Conservation (phyloP, 2,888 invertebrate species). For the Mycalesis mineus region DNA sequence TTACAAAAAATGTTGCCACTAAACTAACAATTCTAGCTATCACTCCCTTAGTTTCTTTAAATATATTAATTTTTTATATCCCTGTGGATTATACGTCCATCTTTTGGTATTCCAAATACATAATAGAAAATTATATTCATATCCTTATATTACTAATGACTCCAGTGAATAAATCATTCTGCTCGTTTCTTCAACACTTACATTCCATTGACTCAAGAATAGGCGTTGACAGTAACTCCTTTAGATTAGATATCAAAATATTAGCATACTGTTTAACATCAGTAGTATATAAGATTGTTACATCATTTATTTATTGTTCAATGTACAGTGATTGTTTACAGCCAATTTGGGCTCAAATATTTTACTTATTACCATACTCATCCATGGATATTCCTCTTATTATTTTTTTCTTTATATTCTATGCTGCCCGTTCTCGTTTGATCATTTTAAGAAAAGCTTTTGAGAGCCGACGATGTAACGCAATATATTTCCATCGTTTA, state of each 20-base stretch:
- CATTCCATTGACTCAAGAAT: background rate
- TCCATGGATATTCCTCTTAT: background rate
- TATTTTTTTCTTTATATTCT: conserved; percentile 2
- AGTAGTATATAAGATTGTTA: background rate
- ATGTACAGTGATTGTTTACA: background rate
- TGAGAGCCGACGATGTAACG: background rate
- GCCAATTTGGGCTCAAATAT: background rate
- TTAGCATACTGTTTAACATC: background rate
- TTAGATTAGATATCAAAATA: background rate
- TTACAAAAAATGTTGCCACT: background rate
- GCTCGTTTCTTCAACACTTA: background rate
- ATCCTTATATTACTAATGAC: background rate
- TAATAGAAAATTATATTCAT: background rate
- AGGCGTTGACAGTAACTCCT: background rate
- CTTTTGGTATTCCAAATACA: background rate
- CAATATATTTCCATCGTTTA: background rate
- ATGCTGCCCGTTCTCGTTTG: background rate
- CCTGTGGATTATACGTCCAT: background rate
- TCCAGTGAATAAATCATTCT: background rate
- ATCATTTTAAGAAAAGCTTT: background rate
- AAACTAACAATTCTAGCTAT: background rate
- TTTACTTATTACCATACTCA: background rate
- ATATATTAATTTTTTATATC: background rate
- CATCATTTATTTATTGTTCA: background rate
- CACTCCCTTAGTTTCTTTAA: background rate